Evolutionary conservation across 2,888 invertebrate genomes (phyloP), one percentile per base, ranked within the genome.

Genomic region (Apantesis nais): DNA sequence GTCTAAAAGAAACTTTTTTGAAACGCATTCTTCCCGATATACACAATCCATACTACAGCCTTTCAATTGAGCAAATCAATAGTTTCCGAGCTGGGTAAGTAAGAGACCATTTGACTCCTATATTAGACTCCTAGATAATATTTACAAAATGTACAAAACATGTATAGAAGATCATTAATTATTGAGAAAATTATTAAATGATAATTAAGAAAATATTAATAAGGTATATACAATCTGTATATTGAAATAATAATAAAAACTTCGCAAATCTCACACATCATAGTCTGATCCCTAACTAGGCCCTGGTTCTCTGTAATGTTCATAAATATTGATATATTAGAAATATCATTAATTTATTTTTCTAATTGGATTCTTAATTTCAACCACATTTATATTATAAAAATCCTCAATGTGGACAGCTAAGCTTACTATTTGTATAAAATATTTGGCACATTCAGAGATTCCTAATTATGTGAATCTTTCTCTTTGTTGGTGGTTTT

Each of bases 21-120:
- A 95, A 95, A 80, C 86, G 95, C 7, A 92, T 95, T 67, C 74
- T 95, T 34, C 93, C 94, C 25, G 95, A 95, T 68, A 89, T 95
- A 63, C 88, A 90, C 41, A 95, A 95, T 81, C 95, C 95, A 16
- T 95, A 94, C 76, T 95, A 91, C 77, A 86, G 87, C 60, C 83
- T 95, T 14, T 85, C 86, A 31, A 75, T 81, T 48, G 87, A 89
- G 39, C 89, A 95, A 83, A 89, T 94, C 62, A 78, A 85, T 66
- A 93, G 92, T 79, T 95, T 95, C 72, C 87, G 82, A 78, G 79
- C 88, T 72, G 93, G 93, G 95, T 95, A 74, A 83, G 86, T 84
- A 71, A 34, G 11, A 67, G 8, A 39, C 12, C 11, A 48, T 64
- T 34, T 48, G 25, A 62, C 8, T 39, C 41, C 4, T 14, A 0